phyloP scores from a whole-genome alignment of 2,797 vertebrate genomes.

The Alectoris magna region DNA sequence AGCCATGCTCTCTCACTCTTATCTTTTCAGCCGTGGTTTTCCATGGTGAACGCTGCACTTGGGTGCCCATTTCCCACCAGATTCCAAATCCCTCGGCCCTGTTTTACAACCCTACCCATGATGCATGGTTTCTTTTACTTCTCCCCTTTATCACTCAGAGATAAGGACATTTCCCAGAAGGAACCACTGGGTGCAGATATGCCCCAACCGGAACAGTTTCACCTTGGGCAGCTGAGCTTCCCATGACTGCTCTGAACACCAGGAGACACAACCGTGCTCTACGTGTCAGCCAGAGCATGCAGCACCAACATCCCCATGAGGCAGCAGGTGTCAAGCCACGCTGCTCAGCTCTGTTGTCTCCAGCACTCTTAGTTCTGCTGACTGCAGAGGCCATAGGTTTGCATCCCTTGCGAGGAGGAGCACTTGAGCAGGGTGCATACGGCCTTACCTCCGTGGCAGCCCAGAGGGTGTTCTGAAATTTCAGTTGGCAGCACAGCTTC shows the following conservation, averaged over 20 bases:
- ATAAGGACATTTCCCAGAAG: conserved; percentile 49
- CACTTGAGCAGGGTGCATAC: background rate
- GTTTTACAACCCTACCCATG: conserved; percentile 20
- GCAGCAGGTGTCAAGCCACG: background rate
- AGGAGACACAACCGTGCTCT: background rate
- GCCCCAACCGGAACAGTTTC: background rate
- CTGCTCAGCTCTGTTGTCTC: background rate
- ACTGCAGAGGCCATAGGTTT: background rate
- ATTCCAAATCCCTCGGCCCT: conserved; percentile 15
- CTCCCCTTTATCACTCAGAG: conserved; percentile 15
- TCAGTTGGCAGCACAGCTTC: conserved; percentile 90
- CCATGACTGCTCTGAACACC: background rate
- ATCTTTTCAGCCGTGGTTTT: conserved; percentile 13
- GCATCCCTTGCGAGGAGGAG: background rate
- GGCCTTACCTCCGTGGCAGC: conserved; percentile 90
- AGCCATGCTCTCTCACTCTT: background rate
- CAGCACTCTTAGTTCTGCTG: background rate
- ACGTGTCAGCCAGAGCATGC: background rate
- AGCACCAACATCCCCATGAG: background rate
- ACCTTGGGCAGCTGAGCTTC: background rate
- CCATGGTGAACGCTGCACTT: background rate
- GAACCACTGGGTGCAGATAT: background rate
- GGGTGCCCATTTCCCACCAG: conserved; percentile 42
- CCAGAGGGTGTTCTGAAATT: conserved; percentile 91
- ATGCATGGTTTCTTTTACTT: conserved; percentile 29